Conservation (phyloP, 1,140 invertebrate genomes). For the Adelges cooleyi region DNA sequence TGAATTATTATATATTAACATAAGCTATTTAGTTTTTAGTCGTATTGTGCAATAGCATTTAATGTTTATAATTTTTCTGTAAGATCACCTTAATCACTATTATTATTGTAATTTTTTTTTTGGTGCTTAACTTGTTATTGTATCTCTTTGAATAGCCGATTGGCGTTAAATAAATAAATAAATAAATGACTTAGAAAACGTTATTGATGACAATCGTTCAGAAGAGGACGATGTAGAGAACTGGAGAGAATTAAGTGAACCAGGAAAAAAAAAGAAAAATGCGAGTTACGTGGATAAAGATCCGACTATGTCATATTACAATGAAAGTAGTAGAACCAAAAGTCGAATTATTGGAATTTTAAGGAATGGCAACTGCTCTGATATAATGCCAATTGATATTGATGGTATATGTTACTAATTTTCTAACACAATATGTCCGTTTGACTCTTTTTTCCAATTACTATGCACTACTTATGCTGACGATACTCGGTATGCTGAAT, state of each 20-base stretch:
- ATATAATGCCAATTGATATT: background rate
- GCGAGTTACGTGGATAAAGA: background rate
- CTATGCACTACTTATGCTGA: background rate
- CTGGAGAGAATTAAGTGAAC: background rate
- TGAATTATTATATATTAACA: too few relatives aligned
- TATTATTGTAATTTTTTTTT: background rate
- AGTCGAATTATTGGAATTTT: background rate
- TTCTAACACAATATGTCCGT: background rate
- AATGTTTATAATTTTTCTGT: too few relatives aligned
- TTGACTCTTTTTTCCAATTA: background rate
- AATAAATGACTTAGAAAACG: background rate
- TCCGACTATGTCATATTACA: constrained; percentile 1
- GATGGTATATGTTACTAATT: background rate
- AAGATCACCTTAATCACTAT: too few relatives aligned
- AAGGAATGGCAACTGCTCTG: background rate
- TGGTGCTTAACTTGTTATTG: too few relatives aligned
- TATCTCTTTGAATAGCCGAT: too few relatives aligned
- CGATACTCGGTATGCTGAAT: background rate
- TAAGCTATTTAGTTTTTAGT: too few relatives aligned
- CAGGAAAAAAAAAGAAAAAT: background rate
- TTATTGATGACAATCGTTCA: background rate
- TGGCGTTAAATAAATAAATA: background rate
- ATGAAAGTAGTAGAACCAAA: background rate
- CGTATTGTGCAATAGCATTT: too few relatives aligned
- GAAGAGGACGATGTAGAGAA: background rate